Base-by-base conservation (phyloP, 2,113 vertebrate genomes). In the Hyaena hyaena region DNA sequence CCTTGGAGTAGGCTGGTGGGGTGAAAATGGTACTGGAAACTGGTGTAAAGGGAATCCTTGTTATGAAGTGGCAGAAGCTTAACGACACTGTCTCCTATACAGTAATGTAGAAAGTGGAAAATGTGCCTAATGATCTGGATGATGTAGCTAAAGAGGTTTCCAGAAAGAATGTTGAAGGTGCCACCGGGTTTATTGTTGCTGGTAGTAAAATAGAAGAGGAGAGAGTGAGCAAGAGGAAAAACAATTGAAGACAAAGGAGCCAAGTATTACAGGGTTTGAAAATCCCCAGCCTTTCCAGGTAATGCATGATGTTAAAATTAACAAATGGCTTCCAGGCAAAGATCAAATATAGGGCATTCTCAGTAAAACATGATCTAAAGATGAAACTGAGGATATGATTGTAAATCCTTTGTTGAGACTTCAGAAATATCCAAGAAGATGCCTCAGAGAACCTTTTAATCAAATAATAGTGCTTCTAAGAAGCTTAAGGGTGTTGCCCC, bases 361-460 rank as follows among this genome's bases (percentile, higher is more conserved):
- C 58, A 71, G 66, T 88, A 90, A 92, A 95, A 96, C n/a, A 1
- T 43, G 50, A 14, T 77, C 66, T 94, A 35, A 96, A 89, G 83
- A 65, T 84, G 58, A 95, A 95, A 65, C 58, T n/a, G 16, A 50
- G 79, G 35, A 53, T 92, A 19, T 48, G 15, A 81, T 90, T 90
- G 26, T 92, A 71, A 93, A 63, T 84, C 28, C 50, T 95, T 84
- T 69, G 17, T 91, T 87, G 58, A 53, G 53, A 95, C 48, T 28
- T 96, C 26, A 74, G 48, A 92, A 93, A 83, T 55, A 63, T 24
- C 55, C 48, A 71, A 90, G 55, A 85, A 81, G 73, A 61, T 82
- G 23, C 15, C 69, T 77, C 95, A 50, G 65, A 83, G 92, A 81
- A 35, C 3, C 3, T 2, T 39, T 86, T 89, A 48, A 2, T 93